phyloP scores from a whole-genome alignment of 2,113 vertebrate species.

The Zingel zingel region DNA sequence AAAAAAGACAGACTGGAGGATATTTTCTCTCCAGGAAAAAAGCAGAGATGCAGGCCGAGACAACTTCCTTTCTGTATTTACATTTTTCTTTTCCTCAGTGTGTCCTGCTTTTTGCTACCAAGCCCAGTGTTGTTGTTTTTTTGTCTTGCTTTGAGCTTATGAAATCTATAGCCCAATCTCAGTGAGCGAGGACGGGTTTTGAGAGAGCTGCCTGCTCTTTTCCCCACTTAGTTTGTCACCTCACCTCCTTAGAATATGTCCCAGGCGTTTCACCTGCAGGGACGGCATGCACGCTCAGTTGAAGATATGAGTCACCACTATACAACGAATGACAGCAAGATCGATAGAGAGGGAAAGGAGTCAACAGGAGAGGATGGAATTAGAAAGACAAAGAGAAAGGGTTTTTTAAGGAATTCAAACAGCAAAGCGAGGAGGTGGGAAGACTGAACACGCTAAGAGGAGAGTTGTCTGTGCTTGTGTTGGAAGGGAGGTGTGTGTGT shows the following conservation, averaged over 20 bases:
- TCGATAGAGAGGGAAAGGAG: constrained; percentile 45
- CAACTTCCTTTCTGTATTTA: constrained; percentile 25
- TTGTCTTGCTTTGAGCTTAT: constrained; percentile 33
- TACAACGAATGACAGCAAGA: constrained; percentile 48
- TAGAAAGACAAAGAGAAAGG: constrained; percentile 57
- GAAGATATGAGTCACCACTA: constrained; percentile 78
- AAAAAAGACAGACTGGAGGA: constrained; percentile 46
- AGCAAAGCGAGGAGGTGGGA: constrained; percentile 29
- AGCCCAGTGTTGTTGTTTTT: neutral
- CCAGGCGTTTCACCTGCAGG: constrained; percentile 69
- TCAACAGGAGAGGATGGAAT: constrained; percentile 54
- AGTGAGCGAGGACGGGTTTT: constrained; percentile 21
- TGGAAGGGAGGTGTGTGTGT: constrained; percentile 20
- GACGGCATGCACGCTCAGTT: constrained; percentile 54
- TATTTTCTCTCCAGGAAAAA: constrained; percentile 63
- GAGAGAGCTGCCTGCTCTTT: constrained; percentile 33
- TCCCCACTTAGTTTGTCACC: constrained; percentile 59
- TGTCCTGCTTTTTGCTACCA: constrained; percentile 24
- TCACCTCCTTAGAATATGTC: constrained; percentile 65
- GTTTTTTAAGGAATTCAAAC: constrained; percentile 37
- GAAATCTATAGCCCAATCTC: constrained; percentile 42
- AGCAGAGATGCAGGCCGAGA: constrained; percentile 34
- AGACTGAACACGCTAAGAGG: constrained; percentile 11
- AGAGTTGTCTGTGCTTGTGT: constrained; percentile 14
- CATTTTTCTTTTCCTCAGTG: constrained; percentile 17